Conservation (phyloP, 2,113 vertebrate genomes). For the Crypturellus undulatus region DNA sequence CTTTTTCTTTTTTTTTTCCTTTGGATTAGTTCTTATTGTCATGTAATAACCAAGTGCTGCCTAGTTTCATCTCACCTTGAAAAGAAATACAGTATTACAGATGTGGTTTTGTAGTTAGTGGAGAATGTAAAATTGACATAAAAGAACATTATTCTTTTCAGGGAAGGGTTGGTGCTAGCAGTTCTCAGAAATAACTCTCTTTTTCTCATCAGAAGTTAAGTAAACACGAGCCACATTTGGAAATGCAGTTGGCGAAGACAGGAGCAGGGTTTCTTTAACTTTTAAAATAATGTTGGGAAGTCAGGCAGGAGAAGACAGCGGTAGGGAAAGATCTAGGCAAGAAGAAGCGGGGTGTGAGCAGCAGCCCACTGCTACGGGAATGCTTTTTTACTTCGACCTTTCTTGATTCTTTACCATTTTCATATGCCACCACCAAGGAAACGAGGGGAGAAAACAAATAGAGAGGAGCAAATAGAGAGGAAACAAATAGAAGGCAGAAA, state of each 20-base stretch:
- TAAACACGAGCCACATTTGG: neutral
- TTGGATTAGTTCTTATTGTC: neutral
- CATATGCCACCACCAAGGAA: neutral
- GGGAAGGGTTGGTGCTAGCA: neutral
- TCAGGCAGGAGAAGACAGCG: fast-evolving
- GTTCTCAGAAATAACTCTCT: neutral
- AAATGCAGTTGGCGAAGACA: neutral
- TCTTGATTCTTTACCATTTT: neutral
- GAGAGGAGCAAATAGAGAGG: too few relatives aligned
- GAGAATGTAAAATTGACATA: slow-evolving; percentile 32
- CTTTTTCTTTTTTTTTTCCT: neutral
- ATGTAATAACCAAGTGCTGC: neutral
- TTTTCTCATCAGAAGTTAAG: neutral
- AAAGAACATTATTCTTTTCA: neutral
- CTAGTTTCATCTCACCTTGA: neutral
- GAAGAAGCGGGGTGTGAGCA: neutral
- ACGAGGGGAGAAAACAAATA: too few relatives aligned
- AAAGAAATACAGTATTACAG: slow-evolving; percentile 22
- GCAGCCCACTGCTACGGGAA: neutral
- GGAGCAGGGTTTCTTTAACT: neutral
- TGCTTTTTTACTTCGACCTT: slow-evolving; percentile 6
- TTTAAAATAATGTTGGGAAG: neutral
- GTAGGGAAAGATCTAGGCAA: neutral
- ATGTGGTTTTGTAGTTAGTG: slow-evolving; percentile 31
- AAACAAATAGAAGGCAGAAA: neutral